phyloP scores from a whole-genome alignment of 2,113 vertebrate genomes.

The Panurus biarmicus region DNA sequence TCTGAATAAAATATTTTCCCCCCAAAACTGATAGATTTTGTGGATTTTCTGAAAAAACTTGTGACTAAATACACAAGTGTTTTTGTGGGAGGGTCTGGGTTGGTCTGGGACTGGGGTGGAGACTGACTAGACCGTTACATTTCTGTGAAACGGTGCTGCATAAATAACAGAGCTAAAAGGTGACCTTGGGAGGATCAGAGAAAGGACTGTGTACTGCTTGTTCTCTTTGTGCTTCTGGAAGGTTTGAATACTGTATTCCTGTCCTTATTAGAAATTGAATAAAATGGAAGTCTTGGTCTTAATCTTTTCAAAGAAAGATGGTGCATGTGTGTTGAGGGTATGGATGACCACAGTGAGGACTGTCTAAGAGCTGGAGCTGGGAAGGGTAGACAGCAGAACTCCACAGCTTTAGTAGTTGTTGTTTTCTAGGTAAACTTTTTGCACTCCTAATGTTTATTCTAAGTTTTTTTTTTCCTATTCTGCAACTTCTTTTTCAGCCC shows the following conservation, averaged over 20 bases:
- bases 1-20: background rate
- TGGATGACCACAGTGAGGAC: rapidly evolving
- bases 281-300: background rate
- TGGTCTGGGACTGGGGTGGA: background rate
- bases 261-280: background rate
- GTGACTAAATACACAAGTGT: background rate
- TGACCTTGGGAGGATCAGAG: background rate
- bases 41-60: background rate
- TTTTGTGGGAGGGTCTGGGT: background rate
- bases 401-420: background rate
- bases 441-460: background rate
- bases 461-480: background rate
- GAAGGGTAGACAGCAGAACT: background rate
- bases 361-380: background rate
- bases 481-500: background rate
- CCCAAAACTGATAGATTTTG: background rate
- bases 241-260: background rate
- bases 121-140: background rate
- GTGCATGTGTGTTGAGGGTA: background rate
- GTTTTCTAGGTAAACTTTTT: background rate
- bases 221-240: background rate
- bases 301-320: background rate
- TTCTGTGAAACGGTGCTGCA: background rate
- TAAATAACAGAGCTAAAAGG: background rate
- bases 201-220: background rate